These are phyloP conservation scores for Progne subis DNA, from an alignment of 2,113 vertebrate genomes.

Conservation along the genomic window DNA sequence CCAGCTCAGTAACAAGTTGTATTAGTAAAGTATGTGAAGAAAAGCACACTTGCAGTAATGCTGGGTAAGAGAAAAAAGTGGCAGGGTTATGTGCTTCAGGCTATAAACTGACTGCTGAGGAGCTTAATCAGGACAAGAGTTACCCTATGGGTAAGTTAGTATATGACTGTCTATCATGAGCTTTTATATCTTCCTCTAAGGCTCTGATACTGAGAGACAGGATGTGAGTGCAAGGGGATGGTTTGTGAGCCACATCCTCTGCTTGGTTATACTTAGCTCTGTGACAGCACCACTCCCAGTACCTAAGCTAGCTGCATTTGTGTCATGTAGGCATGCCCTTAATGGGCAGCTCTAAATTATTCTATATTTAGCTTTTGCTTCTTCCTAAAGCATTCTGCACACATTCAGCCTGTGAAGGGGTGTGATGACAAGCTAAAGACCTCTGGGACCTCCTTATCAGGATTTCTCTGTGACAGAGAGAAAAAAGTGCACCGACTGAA, in stretches of 20 bases:
- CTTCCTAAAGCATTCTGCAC: neutral
- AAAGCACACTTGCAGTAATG: neutral
- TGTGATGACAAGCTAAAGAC: neutral
- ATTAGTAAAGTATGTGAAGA: neutral
- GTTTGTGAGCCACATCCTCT: constrained; percentile 34
- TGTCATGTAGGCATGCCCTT: constrained; percentile 49
- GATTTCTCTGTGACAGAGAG: neutral
- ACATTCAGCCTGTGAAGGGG: neutral
- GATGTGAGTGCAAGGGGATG: neutral
- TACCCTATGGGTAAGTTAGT: neutral
- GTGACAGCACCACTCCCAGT: neutral
- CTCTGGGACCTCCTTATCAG: constrained; percentile 21
- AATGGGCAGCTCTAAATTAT: constrained; percentile 44
- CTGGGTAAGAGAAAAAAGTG: neutral
- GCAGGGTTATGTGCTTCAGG: neutral
- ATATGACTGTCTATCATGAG: neutral
- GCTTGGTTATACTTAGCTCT: constrained; percentile 31
- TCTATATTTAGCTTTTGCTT: constrained; percentile 55
- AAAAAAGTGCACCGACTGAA: neutral
- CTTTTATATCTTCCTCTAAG: constrained; percentile 20
- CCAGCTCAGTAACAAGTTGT: neutral
- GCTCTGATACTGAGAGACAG: constrained; percentile 13
- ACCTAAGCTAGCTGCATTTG: neutral
- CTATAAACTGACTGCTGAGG: neutral
- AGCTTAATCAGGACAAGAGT: constrained; percentile 9